Percentiles rank a stretch among this genome's conserved stretches.
Evolutionary conservation across 1,140 invertebrate species (phyloP).

Genomic region (Drosophila prosaltans): DNA sequence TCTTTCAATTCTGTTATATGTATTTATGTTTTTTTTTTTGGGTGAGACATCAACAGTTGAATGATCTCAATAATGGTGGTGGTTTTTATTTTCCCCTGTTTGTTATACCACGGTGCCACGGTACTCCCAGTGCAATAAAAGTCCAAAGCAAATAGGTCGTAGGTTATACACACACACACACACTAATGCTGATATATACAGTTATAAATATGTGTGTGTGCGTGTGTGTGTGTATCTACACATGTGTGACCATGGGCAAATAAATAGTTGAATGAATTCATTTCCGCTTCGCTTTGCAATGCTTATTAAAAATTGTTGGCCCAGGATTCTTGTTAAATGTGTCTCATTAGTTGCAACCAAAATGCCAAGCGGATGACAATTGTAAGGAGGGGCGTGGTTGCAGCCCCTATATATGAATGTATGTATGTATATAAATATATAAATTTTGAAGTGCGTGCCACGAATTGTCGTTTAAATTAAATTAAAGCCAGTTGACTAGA

Average conservation of each 20-base stretch:
- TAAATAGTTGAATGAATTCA: slow-evolving; percentile 48
- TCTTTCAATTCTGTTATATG: slow-evolving; percentile 10
- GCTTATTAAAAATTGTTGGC: slow-evolving; percentile 64
- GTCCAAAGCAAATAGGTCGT: slow-evolving; percentile 71
- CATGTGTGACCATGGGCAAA: slow-evolving; percentile 26
- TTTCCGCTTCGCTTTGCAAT: slow-evolving; percentile 77
- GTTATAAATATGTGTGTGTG: slow-evolving; percentile 34
- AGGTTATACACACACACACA: neutral
- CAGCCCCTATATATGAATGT: slow-evolving; percentile 8
- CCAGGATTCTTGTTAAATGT: slow-evolving; percentile 56
- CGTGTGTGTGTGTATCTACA: slow-evolving; percentile 1
- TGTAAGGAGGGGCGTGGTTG: slow-evolving; percentile 36
- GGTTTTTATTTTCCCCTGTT: slow-evolving; percentile 7
- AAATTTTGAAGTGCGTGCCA: slow-evolving; percentile 63
- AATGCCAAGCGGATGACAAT: neutral
- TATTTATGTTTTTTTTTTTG: slow-evolving; percentile 29
- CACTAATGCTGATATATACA: slow-evolving; percentile 19
- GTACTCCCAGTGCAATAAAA: slow-evolving; percentile 67
- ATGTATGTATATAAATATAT: slow-evolving; percentile 39
- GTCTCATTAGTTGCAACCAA: slow-evolving; percentile 60
- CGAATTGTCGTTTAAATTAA: slow-evolving; percentile 80
- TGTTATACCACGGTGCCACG: slow-evolving; percentile 20
- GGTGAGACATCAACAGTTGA: slow-evolving; percentile 49
- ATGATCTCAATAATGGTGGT: slow-evolving; percentile 22
- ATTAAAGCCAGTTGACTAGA: slow-evolving; percentile 73